Percentiles rank a stretch among this genome's conserved stretches.
Evolutionary conservation across 2,113 vertebrate species (phyloP).

Genomic region (Pelobates fuscus): DNA sequence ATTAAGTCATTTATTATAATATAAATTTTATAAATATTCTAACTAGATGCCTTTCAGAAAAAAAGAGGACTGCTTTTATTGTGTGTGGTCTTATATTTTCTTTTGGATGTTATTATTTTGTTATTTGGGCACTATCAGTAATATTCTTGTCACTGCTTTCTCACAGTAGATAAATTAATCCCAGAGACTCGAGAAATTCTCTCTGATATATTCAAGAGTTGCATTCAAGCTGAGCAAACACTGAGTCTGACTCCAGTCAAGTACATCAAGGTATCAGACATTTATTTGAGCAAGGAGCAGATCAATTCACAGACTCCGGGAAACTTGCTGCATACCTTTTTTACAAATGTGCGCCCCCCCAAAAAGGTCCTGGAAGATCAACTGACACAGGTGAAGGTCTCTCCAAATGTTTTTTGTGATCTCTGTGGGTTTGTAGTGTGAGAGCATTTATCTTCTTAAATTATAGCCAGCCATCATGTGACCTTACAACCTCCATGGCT

Average conservation of each 20-base stretch:
- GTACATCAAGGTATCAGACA: constrained; percentile 89
- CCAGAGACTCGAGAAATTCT: constrained; percentile 88
- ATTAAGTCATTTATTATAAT: too few species aligned
- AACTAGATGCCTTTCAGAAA: too few species aligned
- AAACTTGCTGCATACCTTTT: constrained; percentile 91
- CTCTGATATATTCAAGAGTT: constrained; percentile 95
- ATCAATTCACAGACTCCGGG: constrained; percentile 93
- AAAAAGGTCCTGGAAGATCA: constrained; percentile 97
- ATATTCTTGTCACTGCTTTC: neutral
- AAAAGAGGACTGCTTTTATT: too few species aligned
- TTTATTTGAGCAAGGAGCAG: constrained; percentile 97
- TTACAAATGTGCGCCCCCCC: constrained; percentile 89
- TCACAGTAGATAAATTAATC: constrained; percentile 87
- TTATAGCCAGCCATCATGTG: too few species aligned
- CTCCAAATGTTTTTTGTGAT: neutral
- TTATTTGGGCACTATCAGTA: too few species aligned
- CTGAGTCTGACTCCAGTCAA: constrained; percentile 89
- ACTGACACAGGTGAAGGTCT: constrained; percentile 83
- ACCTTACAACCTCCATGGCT: too few species aligned
- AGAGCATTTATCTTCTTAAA: too few species aligned
- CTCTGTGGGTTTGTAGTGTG: too few species aligned
- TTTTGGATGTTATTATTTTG: too few species aligned
- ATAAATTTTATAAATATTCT: too few species aligned
- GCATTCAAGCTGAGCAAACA: constrained; percentile 89
- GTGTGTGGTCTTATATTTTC: too few species aligned